Evolutionary conservation across 2,113 vertebrate genomes (phyloP).

Genomic region (Perccottus glenii): DNA sequence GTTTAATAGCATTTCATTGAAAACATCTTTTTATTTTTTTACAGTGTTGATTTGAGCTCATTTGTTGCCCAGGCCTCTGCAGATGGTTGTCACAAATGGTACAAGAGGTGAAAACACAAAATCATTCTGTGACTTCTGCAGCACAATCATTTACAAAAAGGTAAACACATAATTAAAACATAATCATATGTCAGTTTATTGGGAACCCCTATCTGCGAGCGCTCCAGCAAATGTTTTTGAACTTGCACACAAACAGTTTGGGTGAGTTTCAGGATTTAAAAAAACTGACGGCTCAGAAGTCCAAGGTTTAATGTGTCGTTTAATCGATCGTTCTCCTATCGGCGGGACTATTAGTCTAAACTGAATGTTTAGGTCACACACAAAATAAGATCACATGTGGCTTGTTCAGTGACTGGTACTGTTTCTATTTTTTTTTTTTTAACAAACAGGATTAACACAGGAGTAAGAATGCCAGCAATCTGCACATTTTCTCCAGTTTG

Average conservation of each 20-base stretch:
- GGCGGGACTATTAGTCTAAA: constrained; percentile 13
- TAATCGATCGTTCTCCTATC: constrained; percentile 15
- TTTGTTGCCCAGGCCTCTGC: not conserved
- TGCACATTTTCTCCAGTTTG: constrained; percentile 26
- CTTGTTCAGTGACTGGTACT: constrained; percentile 49
- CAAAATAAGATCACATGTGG: constrained; percentile 30
- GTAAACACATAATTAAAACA: no score
- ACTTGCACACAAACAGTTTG: not conserved
- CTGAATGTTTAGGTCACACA: constrained; percentile 37
- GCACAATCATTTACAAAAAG: no score
- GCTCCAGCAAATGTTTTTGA: not conserved
- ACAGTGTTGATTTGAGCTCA: not conserved
- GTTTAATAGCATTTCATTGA: not conserved
- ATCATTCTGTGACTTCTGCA: no score
- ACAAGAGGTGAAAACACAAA: not conserved
- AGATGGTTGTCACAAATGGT: not conserved
- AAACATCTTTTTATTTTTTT: no score
- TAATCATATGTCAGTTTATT: not conserved
- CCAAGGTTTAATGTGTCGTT: constrained; percentile 23
- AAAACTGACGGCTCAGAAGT: constrained; percentile 6
- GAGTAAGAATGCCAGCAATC: constrained; percentile 19
- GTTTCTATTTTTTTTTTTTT: constrained; percentile 26
- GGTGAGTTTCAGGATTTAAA: no score
- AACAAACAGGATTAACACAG: constrained; percentile 57
- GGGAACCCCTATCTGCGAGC: not conserved